Base-by-base conservation (phyloP, 2,888 invertebrate species). In the Blastobasis adustella region DNA sequence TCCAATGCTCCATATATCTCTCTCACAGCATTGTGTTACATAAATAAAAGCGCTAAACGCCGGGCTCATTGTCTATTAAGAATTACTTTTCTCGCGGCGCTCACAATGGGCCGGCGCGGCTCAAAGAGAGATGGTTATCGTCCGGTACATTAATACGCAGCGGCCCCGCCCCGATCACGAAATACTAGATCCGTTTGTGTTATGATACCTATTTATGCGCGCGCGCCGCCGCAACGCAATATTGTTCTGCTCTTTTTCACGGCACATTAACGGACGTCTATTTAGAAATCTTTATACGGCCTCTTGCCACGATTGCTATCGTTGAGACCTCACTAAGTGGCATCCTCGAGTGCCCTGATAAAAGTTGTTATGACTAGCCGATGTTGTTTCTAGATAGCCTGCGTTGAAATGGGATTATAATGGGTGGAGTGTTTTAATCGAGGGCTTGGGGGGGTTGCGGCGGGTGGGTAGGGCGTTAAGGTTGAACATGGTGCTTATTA, bases 11-110 rank as follows among this genome's bases (percentile, higher is more conserved):
- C 79, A 78, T 74, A 76, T 77, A 73, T 73, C 76, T 71, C 63
- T 74, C 75, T 75, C 72, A 66, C 66, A 69, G 74, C 75, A 79
- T 79, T 80, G 80, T 81, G 71, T 76, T 80, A 81, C 80, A 82
- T 83, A 84, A 83, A 85, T 85, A 85, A 84, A 83, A 80, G 73
- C 76, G 78, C 76, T 85, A 85, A 86, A 83, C 82, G 73, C 76
- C 71, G 65, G 60, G 63, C 74, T 82, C 76, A 86, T 87, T 86
- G 87, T 87, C 86, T 87, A 86, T 81, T 87, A 83, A 79, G 83
- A 84, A 82, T 84, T 80, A 83, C 78, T 86, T 86, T 82, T 82
- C 80, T 82, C 79, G 78, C 78, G 71, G 73, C 73, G 67, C 71
- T 58, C 70, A 85, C 86, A 87, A 87, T 85, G 80, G 76, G 77